Conservation (phyloP, 2,888 invertebrate genomes). For the Pediacus dermestoides region DNA sequence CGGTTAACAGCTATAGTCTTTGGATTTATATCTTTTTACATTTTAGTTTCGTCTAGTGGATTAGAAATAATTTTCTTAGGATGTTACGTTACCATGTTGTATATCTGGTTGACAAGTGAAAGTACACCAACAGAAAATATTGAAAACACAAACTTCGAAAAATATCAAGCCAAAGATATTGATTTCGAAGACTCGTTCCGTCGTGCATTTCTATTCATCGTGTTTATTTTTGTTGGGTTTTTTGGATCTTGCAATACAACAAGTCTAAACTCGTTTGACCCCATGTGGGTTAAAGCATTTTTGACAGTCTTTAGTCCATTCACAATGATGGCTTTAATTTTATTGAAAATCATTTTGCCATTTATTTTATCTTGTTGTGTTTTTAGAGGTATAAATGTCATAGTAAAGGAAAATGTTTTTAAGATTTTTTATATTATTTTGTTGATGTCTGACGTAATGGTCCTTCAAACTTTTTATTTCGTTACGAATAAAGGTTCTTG, state of each 20-base stretch:
- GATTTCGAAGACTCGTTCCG: conserved; percentile 29
- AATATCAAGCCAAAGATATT: conserved; percentile 18
- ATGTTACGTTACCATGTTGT: conserved; percentile 30
- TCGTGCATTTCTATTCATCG: conserved; percentile 35
- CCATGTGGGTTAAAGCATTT: conserved; percentile 87
- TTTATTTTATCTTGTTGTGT: conserved; percentile 70
- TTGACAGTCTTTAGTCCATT: conserved; percentile 91
- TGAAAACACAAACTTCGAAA: conserved; percentile 27
- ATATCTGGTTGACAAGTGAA: conserved; percentile 31
- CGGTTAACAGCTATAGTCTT: conserved; percentile 32
- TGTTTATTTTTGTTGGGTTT: conserved; percentile 79
- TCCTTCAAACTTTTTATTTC: conserved; percentile 78
- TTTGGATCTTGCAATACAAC: conserved; percentile 98
- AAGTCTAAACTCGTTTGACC: conserved; percentile 94
- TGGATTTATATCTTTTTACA: conserved; percentile 36
- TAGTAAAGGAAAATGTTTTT: conserved; percentile 59
- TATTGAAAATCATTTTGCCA: conserved; percentile 80
- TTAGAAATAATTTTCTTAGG: conserved; percentile 34
- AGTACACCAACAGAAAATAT: conserved; percentile 22
- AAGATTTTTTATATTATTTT: conserved; percentile 70
- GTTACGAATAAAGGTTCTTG: conserved; percentile 92
- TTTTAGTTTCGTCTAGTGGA: conserved; percentile 36
- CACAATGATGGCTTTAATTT: conserved; percentile 77
- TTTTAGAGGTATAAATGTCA: conserved; percentile 60
- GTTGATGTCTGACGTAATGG: conserved; percentile 80